Conservation (phyloP, 2,888 invertebrate species). For the Subacronicta megacephala region DNA sequence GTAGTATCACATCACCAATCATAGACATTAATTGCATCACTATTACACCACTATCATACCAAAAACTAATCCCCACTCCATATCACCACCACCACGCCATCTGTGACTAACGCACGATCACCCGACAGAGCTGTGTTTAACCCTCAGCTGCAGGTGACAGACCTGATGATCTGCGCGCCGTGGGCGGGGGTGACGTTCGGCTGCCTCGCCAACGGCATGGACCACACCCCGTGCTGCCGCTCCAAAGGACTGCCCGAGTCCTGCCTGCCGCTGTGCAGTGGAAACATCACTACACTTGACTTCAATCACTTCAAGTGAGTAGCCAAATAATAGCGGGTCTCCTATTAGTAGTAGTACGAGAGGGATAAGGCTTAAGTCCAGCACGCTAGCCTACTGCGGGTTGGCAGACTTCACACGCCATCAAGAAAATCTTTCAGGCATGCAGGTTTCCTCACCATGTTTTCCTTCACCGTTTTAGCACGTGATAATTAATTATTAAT, state of each 20-base stretch:
- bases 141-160: conserved; percentile 91
- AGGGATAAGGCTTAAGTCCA: too few species aligned
- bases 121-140: conserved; percentile 71
- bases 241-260: conserved; percentile 93
- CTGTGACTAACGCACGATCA: conserved; percentile 83
- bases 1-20: conserved; percentile 6
- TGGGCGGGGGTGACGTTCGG: conserved; percentile 95
- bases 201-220: conserved; percentile 94
- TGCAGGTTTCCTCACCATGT: too few species aligned
- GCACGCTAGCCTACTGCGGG: too few species aligned
- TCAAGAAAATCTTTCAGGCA: too few species aligned
- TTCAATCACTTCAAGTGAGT: conserved; percentile 95
- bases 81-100: conserved; percentile 58
- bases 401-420: too few species aligned
- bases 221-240: conserved; percentile 95
- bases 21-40: too few species aligned
- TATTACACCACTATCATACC: background rate
- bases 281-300: conserved; percentile 94
- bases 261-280: conserved; percentile 94
- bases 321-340: too few species aligned
- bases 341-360: too few species aligned
- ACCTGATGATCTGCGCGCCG: conserved; percentile 96
- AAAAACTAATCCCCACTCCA: conserved; percentile 31
- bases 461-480: too few species aligned
- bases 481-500: too few species aligned